Evolutionary conservation across 1,140 invertebrate species (phyloP), one percentile per base, ranked within the genome.

Genomic region (Neodiprion pinetum): DNA sequence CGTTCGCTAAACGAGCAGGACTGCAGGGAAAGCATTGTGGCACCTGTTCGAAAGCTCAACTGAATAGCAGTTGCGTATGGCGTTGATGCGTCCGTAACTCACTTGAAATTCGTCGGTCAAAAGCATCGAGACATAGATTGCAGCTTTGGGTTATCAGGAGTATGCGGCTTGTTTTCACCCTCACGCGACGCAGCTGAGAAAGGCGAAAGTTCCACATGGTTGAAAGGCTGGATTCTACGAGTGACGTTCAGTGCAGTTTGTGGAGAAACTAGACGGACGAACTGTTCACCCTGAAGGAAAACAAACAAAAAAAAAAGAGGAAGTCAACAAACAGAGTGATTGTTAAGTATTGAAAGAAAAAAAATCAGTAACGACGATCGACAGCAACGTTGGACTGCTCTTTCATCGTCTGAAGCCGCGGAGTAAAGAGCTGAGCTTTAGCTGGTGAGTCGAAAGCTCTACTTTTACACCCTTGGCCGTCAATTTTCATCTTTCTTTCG

Each of bases 161-260:
- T 40, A 2, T 40, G 28, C 28, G 5, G 28, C 28, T 40, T 40
- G 28, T 40, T 40, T 40, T 40, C 28, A 40, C 28, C 76, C 74
- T 50, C 67, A 66, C 75, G 76, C 80, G 82, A 84, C 83, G 81
- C 83, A 82, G 80, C 80, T 75, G 73, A 73, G 65, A 68, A 69
- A 28, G 48, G 4, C 71, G n/a, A 71, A 65, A 67, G 69, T 73
- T 66, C 40, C 40, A 49, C 8, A 67, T 48, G n/a, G 10, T 3
- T 47, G 21, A 14, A 72, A 65, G 61, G 40, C 40, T 70, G 21
- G 10, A 48, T 14, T 70, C 14, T 48, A n/a, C 23, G 72, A 76
- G 79, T 80, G 80, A 80, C 75, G 80, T 81, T 77, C 72, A 77
- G 80, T 81, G 80, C 65, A 75, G 80, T 78, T 78, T 76, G 80